phyloP scores from a whole-genome alignment of 2,888 invertebrate species.

The Hirtodrosophila duncani region DNA sequence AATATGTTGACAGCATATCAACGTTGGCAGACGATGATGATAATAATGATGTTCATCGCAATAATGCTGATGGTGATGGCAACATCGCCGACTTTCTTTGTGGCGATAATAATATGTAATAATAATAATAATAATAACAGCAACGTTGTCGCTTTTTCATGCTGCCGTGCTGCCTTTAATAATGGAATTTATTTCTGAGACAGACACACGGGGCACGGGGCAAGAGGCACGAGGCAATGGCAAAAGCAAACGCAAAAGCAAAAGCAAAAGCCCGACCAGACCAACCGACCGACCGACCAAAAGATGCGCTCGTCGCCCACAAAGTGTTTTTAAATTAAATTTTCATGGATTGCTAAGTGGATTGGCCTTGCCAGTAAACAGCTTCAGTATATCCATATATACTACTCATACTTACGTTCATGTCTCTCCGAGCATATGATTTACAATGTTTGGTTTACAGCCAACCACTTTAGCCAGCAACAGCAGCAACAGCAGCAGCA shows the following conservation, averaged over 20 bases:
- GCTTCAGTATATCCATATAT: neutral
- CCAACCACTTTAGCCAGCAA: slow-evolving; percentile 2
- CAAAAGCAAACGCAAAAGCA: too few species aligned
- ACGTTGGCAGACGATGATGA: slow-evolving; percentile 15
- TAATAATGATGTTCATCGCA: too few species aligned
- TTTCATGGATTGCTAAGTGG: slow-evolving; percentile 32
- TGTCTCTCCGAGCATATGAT: too few species aligned
- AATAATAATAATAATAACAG: neutral
- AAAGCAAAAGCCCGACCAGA: neutral
- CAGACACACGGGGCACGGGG: too few species aligned
- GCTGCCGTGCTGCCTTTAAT: neutral
- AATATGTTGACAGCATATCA: slow-evolving; percentile 11
- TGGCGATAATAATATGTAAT: slow-evolving; percentile 12
- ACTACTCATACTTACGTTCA: too few species aligned
- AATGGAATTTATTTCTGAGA: slow-evolving; percentile 17
- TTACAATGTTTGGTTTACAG: neutral
- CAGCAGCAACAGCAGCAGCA: neutral
- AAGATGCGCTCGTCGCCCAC: neutral
- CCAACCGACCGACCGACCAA: slow-evolving; percentile 5
- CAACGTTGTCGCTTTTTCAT: neutral
- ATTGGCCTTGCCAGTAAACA: slow-evolving; percentile 28
- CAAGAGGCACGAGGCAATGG: too few species aligned
- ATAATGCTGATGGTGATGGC: too few species aligned
- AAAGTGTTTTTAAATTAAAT: slow-evolving; percentile 33
- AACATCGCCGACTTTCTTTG: slow-evolving; percentile 15